A percentile compares a stretch with the other conserved stretches of the same genome.
Conservation (phyloP, 1,140 invertebrate genomes). For the Charaxes varanes region DNA sequence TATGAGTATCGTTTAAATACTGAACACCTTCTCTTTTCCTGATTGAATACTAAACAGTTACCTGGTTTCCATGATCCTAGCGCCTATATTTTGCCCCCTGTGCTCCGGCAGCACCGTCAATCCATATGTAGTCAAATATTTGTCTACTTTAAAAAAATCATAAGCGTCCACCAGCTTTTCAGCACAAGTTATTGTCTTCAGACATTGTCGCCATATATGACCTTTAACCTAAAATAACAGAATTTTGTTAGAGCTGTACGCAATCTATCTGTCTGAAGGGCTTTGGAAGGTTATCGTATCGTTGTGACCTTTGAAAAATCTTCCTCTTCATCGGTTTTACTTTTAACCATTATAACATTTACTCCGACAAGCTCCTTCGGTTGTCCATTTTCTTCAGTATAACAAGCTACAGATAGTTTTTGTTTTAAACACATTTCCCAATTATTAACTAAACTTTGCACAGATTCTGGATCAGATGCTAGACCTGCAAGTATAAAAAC, state of each 20-base stretch:
- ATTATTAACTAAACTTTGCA: too few relatives aligned
- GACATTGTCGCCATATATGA: conserved; percentile 42
- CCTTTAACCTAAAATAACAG: conserved; percentile 32
- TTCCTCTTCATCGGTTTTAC: conserved; percentile 37
- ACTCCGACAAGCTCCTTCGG: conserved; percentile 42
- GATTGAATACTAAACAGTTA: too few relatives aligned
- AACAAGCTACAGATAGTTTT: conserved; percentile 47
- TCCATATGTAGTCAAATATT: conserved; percentile 57
- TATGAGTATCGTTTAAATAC: too few relatives aligned
- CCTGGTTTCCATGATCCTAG: conserved; percentile 59
- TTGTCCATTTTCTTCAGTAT: conserved; percentile 40
- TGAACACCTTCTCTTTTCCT: too few relatives aligned
- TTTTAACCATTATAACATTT: conserved; percentile 40
- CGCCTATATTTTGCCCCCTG: conserved; percentile 66
- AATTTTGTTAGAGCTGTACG: too few relatives aligned
- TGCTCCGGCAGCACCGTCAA: conserved; percentile 54
- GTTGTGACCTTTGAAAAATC: conserved; percentile 41
- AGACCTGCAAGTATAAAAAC: too few relatives aligned
- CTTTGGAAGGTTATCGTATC: too few relatives aligned
- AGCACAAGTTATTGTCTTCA: conserved; percentile 30
- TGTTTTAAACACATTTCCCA: too few relatives aligned
- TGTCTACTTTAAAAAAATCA: conserved; percentile 41
- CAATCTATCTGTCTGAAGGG: neutral
- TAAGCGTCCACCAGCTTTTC: conserved; percentile 49
- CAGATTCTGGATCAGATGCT: too few relatives aligned